Evolutionary conservation across 2,888 invertebrate genomes (phyloP).

Genomic region (Ennomos fuscantarius): DNA sequence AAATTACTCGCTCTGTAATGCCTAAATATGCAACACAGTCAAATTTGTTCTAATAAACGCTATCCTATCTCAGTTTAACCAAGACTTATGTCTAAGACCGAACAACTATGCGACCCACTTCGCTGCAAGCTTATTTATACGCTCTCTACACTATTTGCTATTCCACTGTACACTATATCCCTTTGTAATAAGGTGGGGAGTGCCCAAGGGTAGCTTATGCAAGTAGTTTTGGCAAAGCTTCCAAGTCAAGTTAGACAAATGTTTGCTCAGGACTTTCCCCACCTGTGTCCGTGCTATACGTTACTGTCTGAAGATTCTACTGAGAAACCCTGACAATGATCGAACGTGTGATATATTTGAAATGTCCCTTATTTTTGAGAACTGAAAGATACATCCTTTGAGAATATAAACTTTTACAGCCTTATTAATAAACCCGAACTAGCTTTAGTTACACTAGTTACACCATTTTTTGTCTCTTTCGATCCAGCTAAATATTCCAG

Average conservation of each 20-base stretch:
- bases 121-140: slow-evolving; percentile 31
- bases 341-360: slow-evolving; percentile 47
- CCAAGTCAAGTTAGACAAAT: slow-evolving; percentile 60
- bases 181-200: slow-evolving; percentile 37
- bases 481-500: too few relatives aligned
- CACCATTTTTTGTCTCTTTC: too few relatives aligned
- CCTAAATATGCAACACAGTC: slow-evolving; percentile 13
- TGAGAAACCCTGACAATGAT: slow-evolving; percentile 58
- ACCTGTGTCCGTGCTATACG: slow-evolving; percentile 60
- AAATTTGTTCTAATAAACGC: slow-evolving; percentile 44
- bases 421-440: too few relatives aligned
- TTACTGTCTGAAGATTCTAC: slow-evolving; percentile 57
- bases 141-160: slow-evolving; percentile 10
- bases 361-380: slow-evolving; percentile 21
- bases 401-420: slow-evolving; percentile 9
- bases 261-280: slow-evolving; percentile 58
- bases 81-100: slow-evolving; percentile 44
- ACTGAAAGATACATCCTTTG: slow-evolving; percentile 23
- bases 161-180: slow-evolving; percentile 33
- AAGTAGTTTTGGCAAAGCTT: slow-evolving; percentile 42
- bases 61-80: slow-evolving; percentile 43
- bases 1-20: not conserved
- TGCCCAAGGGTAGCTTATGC: slow-evolving; percentile 22
- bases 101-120: slow-evolving; percentile 45
- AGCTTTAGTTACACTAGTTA: too few relatives aligned